Conservation (phyloP, 2,797 vertebrate genomes). For the Coreius guichenoti region DNA sequence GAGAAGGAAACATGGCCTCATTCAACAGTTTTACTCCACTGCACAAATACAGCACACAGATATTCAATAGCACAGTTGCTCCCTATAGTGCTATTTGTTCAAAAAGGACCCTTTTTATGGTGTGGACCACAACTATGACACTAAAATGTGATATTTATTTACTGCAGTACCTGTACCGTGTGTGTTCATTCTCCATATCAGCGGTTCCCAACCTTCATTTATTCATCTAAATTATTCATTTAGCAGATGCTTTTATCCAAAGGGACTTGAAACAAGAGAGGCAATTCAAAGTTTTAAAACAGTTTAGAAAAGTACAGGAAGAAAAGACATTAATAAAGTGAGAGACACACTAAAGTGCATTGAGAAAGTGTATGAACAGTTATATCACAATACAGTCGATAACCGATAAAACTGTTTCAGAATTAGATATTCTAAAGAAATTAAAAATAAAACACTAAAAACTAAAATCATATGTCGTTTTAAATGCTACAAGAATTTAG, state of each 20-base stretch:
- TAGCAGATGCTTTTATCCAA: neutral
- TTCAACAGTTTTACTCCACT: slow-evolving; percentile 22
- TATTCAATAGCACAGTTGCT: slow-evolving; percentile 13
- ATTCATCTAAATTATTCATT: neutral
- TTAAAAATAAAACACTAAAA: neutral
- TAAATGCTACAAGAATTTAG: neutral
- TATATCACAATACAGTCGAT: neutral
- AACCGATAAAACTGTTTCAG: neutral
- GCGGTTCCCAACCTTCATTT: neutral
- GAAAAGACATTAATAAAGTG: neutral
- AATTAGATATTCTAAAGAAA: neutral
- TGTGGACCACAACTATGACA: no score
- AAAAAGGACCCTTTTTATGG: neutral
- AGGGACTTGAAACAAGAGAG: neutral
- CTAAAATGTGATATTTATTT: neutral
- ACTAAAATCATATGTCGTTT: neutral
- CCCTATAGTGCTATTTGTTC: neutral
- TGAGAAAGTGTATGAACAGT: neutral
- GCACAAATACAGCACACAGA: neutral
- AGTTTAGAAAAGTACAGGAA: neutral
- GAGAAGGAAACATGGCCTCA: slow-evolving; percentile 1
- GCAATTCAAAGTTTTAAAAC: neutral
- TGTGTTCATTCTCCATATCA: neutral
- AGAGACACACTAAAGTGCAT: neutral
- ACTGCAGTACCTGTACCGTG: neutral